These are phyloP conservation scores for Nowickia ferox DNA, from an alignment of 2,888 invertebrate species.

Conservation along the genomic window DNA sequence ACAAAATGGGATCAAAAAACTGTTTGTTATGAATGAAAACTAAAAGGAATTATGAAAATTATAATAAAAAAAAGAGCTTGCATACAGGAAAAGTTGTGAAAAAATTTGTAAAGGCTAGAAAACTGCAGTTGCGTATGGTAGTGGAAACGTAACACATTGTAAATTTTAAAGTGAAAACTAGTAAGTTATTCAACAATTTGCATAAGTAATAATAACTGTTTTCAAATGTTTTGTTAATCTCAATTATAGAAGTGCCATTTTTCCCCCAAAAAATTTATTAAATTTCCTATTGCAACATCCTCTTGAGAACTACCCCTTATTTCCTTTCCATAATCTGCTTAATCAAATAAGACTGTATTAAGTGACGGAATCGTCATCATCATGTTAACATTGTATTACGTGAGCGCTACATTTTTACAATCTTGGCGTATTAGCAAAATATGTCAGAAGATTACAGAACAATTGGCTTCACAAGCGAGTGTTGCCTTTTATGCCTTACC, in stretches of 20 bases:
- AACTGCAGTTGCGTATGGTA: conserved; percentile 63
- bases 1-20: conserved; percentile 14
- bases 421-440: conserved; percentile 90
- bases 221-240: not conserved
- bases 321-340: conserved; percentile 15
- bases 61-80: conserved; percentile 39
- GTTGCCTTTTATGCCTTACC: conserved; percentile 86
- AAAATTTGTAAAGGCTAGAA: conserved; percentile 48
- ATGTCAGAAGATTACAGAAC: conserved; percentile 87
- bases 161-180: conserved; percentile 11
- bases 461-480: conserved; percentile 85
- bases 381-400: conserved; percentile 91
- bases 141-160: conserved; percentile 56
- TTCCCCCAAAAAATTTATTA: not conserved
- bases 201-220: not conserved
- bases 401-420: conserved; percentile 92
- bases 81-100: conserved; percentile 43
- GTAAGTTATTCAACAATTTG: conserved; percentile 56
- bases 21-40: conserved; percentile 60
- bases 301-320: conserved; percentile 19
- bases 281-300: conserved; percentile 12
- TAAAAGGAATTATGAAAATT: conserved; percentile 50
- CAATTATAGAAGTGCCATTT: not conserved
- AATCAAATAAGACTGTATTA: conserved; percentile 62
- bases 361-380: conserved; percentile 56